Base-by-base conservation (phyloP, 2,797 vertebrate species). In the Helostoma temminkii region DNA sequence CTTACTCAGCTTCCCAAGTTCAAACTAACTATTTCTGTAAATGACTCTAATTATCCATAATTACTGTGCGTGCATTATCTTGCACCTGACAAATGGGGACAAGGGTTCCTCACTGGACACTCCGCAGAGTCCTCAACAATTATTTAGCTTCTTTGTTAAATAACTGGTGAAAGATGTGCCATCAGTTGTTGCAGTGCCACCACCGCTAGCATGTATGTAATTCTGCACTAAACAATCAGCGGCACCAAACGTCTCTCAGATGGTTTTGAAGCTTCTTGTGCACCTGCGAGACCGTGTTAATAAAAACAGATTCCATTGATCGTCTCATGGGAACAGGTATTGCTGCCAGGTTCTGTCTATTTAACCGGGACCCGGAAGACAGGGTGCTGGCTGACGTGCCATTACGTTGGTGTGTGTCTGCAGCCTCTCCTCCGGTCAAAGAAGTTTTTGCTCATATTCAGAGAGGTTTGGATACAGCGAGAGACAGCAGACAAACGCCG, bases 301-400 rank as follows among this genome's bases (percentile, higher is more conserved):
- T 50, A 9, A 64, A 60, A 15, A 4, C 36, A 26, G 1, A 32
- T 26, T 52, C 26, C 32, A 80, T 42, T 56, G 69, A 74, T 75
- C 75, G 63, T 55, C 63, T 78, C 66, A n/a, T 26, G 49, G 64
- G 70, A 65, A 4, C 68, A 60, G 66, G 77, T 73, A 59, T 4
- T 42, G 56, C 45, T 82, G 82, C 73, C 83, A 85, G 52, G 34
- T 57, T 69, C 37, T 70, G 72, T 49, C 53, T 66, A 39, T 83
- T 80, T 69, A 66, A 56, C 50, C 36, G 56, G 64, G 76, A 92
- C 84, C 89, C 91, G 88, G 89, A 93, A 92, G 82, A 88, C 78
- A 37, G 71, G 85, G 76, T 67, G 74, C 78, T 71, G 87, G 84
- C 88, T 93, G 92, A 93, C 88, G 91, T 90, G 81, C 81, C 82